Evolutionary conservation across 2,797 vertebrate genomes (phyloP), one percentile per base, ranked within the genome.

Genomic region (Periparus ater): DNA sequence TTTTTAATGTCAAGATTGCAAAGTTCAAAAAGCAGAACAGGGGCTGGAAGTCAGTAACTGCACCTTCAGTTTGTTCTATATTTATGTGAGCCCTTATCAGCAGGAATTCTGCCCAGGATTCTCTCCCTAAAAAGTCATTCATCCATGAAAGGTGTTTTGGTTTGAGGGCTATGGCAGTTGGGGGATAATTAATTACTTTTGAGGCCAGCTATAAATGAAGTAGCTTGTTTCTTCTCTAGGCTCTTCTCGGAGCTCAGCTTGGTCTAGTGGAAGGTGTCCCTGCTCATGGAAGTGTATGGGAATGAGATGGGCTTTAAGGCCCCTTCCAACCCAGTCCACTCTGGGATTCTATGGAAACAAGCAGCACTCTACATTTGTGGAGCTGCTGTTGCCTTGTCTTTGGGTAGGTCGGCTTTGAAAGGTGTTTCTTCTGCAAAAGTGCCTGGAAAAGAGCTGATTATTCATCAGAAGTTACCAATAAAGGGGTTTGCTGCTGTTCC

Each of bases 101-200:
- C 19, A 38, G 17, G 44, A 32, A 70, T 92, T 74, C 57, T 81
- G 29, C 48, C 61, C 44, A 54, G 44, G 38, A 22, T 70, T 84
- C 36, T 60, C 36, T 89, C 68, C n/a, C 53, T 71, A 18, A 71
- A 76, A 13, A 6, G 19, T 27, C 9, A 4, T 61, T 70, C 2
- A 2, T 68, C 65, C 58, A 11, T 17, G 29, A n/a, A 75, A 42
- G 26, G 53, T 75, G 38, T 63, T 34, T 60, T 42, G 44, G 17
- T 25, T 34, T 45, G 53, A 78, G 15, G 22, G 22, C 19, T 27
- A 0, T 6, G 17, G 25, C 4, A 16, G 0, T 2, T 17, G 3
- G 4, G 16, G 11, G n/a, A 54, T 18, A 47, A 51, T 73, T 15
- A 10, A 72, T 73, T 72, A 42, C 54, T 60, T 80, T 3, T 27